Evolutionary conservation across 35 echinoderm and acorn worm species (phyloP).

Genomic region (Anneissia japonica): DNA sequence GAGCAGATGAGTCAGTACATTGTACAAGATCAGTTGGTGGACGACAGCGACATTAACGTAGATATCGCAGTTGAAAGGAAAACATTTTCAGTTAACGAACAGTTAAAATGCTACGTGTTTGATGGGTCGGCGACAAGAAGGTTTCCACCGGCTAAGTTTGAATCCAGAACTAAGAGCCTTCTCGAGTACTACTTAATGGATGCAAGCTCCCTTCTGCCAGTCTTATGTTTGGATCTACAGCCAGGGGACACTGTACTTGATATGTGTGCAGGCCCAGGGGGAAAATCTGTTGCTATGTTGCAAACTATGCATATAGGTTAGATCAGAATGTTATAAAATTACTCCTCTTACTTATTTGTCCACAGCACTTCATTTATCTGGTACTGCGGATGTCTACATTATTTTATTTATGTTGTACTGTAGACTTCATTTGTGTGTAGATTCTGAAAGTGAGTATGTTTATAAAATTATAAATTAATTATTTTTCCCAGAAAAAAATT

Average conservation of each 20-base stretch:
- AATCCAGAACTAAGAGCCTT: not conserved
- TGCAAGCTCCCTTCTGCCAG: conserved; percentile 74
- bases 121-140: not conserved
- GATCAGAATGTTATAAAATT: not conserved
- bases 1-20: conserved; percentile 16
- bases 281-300: conserved; percentile 68
- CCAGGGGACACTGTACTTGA: conserved; percentile 57
- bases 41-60: not conserved
- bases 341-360: not conserved
- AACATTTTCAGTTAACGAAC: conserved; percentile 36
- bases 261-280: conserved; percentile 80
- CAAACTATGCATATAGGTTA: conserved; percentile 54
- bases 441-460: too few species aligned
- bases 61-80: not conserved
- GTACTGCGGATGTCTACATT: not conserved
- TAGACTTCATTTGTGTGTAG: too few species aligned
- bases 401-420: not conserved
- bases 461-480: too few species aligned
- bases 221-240: conserved; percentile 61
- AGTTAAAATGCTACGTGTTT: conserved; percentile 54
- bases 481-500: too few species aligned
- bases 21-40: not conserved
- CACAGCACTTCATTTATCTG: not conserved
- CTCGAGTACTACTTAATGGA: conserved; percentile 82
- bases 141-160: conserved; percentile 55